phyloP scores from a whole-genome alignment of 1,140 invertebrate species.

The Saxidomus purpurata region DNA sequence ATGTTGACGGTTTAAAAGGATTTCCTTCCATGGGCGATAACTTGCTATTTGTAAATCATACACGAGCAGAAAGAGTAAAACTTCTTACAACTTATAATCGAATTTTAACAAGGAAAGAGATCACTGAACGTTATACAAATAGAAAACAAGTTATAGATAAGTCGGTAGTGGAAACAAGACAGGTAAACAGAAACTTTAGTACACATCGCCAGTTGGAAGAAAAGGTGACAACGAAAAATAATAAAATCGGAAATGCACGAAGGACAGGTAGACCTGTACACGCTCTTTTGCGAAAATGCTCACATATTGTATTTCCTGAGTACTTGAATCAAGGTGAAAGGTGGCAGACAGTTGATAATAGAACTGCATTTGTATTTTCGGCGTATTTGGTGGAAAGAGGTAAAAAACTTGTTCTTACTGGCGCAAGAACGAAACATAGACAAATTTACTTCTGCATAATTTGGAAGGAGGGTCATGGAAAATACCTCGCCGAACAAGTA shows the following conservation, averaged over 20 bases:
- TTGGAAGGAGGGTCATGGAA: background rate
- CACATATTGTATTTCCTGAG: background rate
- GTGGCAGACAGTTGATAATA: background rate
- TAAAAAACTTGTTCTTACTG: background rate
- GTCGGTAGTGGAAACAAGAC: too few relatives aligned
- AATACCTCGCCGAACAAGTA: background rate
- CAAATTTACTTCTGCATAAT: background rate
- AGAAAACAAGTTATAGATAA: too few relatives aligned
- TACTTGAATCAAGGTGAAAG: background rate
- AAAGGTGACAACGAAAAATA: too few relatives aligned
- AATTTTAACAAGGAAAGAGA: too few relatives aligned
- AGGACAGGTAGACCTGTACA: too few relatives aligned
- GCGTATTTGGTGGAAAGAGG: background rate
- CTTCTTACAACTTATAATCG: too few relatives aligned
- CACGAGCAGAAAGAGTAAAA: too few relatives aligned
- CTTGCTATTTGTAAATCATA: background rate
- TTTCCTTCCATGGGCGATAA: background rate
- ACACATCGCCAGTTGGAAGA: too few relatives aligned
- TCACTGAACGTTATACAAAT: too few relatives aligned
- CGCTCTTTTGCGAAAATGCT: background rate
- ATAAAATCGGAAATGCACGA: too few relatives aligned
- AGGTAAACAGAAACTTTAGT: too few relatives aligned
- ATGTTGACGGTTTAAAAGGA: background rate
- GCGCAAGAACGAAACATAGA: background rate
- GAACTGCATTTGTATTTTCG: background rate